These are phyloP conservation scores for Illadopsis cleaveri DNA, from an alignment of 2,113 vertebrate genomes.

Conservation along the genomic window DNA sequence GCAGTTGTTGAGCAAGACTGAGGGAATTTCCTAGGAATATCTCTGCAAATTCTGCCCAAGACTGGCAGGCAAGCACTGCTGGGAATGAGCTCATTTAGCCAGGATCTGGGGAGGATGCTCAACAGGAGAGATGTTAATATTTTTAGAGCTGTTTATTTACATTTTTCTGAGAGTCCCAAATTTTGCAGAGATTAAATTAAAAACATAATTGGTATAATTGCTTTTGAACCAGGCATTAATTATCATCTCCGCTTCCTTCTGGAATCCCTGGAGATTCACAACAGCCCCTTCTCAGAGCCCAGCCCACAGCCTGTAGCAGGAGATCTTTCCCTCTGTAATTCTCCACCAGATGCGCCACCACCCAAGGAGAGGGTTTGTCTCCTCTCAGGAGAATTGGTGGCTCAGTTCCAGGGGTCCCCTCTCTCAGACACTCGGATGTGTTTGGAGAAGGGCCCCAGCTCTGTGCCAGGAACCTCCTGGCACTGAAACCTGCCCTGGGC, in stretches of 20 bases:
- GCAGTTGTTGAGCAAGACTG: neutral
- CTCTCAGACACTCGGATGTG: neutral
- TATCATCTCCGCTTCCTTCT: conserved; percentile 34
- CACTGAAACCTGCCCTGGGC: neutral
- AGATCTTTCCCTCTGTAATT: neutral
- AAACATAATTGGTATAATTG: conserved; percentile 64
- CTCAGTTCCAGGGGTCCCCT: neutral
- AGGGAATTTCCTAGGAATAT: neutral
- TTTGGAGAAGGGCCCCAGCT: neutral
- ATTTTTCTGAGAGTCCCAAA: conserved; percentile 45
- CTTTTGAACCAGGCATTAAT: conserved; percentile 63
- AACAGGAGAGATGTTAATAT: neutral
- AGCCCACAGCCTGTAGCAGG: neutral
- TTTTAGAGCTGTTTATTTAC: conserved; percentile 45
- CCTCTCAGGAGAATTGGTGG: neutral
- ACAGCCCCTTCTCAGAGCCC: conserved; percentile 1
- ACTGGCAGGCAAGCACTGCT: accelerated
- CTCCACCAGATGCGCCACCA: neutral
- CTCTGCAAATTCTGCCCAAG: neutral
- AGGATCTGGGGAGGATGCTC: neutral
- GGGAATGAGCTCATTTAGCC: neutral
- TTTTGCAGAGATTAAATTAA: conserved; percentile 62
- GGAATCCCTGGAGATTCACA: conserved; percentile 44
- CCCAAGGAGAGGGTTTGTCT: neutral
- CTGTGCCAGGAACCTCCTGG: neutral